Evolutionary conservation across 2,113 vertebrate genomes (phyloP), one percentile per base, ranked within the genome.

Genomic region (Takifugu bimaculatus): DNA sequence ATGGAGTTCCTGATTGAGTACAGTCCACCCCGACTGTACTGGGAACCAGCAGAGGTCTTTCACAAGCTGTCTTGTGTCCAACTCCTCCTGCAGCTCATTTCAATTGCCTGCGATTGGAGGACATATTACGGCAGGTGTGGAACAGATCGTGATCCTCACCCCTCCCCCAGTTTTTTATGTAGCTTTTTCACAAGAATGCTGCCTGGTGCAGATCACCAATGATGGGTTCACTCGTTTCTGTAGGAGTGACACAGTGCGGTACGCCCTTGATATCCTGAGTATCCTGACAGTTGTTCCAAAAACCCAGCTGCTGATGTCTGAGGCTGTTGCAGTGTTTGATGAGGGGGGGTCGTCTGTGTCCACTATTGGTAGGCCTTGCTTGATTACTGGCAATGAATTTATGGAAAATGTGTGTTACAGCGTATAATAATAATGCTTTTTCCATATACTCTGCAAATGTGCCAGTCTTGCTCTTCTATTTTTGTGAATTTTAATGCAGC

Each of bases 1-100:
- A 96, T 98, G 94, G 97, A 99, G 80, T 99, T 98, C 79, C 90
- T 99, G 32, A 96, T 99, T 26, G 96, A 97, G 74, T 96, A 94
- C 11, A 94, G 95, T 6, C 96, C 96, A 4, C 94, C 92, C 0
- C 92, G 96, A 65, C 89, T 99, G 0, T 99, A 95, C 73, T 99
- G 97, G 97, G 97, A 99, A 76, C 95, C 97, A 60, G 97, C 96
- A 4, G 96, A 99, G 83, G 93, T 98, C 72, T 98, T 99, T 80
- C 95, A 98, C 78, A 97, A 97, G 60, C 81, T 99, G 13, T 98
- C 96, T 56, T 98, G 97, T 63, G 95, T 99, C 44, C 97, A 98
- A 13, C 95, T 99, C 43, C 92, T 99, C 64, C 87, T 99, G 57
- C 97, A 98, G 80, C 96, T 99, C 52, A 98, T 98, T 77, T 98